Evolutionary conservation across 2,888 invertebrate genomes (phyloP), one percentile per base, ranked within the genome.

Genomic region (Zaprionus obscuricornis): DNA sequence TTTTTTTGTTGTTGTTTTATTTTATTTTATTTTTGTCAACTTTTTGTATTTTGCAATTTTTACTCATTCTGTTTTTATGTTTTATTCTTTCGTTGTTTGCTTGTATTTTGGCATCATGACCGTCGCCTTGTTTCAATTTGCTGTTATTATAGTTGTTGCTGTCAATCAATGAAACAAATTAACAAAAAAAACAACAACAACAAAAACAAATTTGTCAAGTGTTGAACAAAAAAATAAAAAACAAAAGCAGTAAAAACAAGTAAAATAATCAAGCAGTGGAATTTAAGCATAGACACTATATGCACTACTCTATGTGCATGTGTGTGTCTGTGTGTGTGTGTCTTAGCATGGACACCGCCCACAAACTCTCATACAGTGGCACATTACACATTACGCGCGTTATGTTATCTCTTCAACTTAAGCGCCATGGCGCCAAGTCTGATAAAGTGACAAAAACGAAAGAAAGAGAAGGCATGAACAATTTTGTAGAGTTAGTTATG

Each of bases 381-480:
- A 33, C 40, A 27, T 43, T 24, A 29, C 20, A 52, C 24, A 26
- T 52, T 29, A 50, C 42, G 13, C 67, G 34, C 22, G 29, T 51
- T 42, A 57, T 56, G 62, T 58, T 56, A 56, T 49, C 65, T 72
- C 22, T 50, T 34, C 69, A 74, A 63, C 66, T 70, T 76, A 84
- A 84, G 77, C 77, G 76, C 84, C 68, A 57, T 84, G 77, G 77
- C 77, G 77, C 77, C 77, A 81, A 84, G 46, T n/a, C n/a, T 40
- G 66, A 45, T 63, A 46, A 65, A 45, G 43, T 24, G 29, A 50
- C 66, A 46, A 51, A 56, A 50, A 55, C 31, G 26, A 34, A 4
- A 34, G 6, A 14, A 5, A n/a, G n/a, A n/a, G n/a, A n/a, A n/a
- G n/a, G n/a, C n/a, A n/a, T n/a, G n/a, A n/a, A n/a, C n/a, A n/a